Evolutionary conservation across 2,888 invertebrate species (phyloP), one percentile per base, ranked within the genome.

Genomic region (Trachelus troglodyta): DNA sequence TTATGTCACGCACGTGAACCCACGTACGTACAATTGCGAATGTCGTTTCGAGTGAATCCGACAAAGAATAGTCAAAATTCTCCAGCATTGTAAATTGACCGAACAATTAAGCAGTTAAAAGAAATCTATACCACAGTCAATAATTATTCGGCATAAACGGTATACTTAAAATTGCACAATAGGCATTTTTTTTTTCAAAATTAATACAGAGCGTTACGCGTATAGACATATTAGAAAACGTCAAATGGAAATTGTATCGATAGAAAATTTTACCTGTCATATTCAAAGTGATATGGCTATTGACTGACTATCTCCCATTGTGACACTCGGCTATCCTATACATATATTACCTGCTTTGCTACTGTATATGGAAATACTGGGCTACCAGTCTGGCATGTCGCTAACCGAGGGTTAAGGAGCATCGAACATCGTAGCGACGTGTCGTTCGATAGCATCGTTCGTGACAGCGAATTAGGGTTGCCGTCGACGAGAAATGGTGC

Each of bases 341-440:
- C 31, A 31, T 31, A 31, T 31, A 31, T 31, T 31, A 23, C 15
- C 23, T 23, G 9, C 23, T 56, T 23, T 23, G 23, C 56, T 23
- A 56, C 56, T 15, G 56, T 56, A 23, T 9, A 56, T 56, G 56
- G 56, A 56, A 56, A 23, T 56, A 56, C 56, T 23, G 23, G 56
- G 23, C 56, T 56, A 56, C 56, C 56, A 56, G 56, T 56, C 56
- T 56, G 56, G 56, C 34, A 71, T 34, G 71, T 71, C 34, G 71
- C 79, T 82, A 82, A 80, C 79, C 81, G 81, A 81, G 78, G 82
- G 80, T 83, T 81, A 82, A 81, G 79, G 75, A 81, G 81, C 80
- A 79, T 82, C 82, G 81, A 82, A 82, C 80, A 79, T 80, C 79
- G 81, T 82, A 79, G 77, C 80, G 82, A 82, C 33, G 71, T 71